Base-by-base conservation (phyloP, 1,140 invertebrate genomes). In the Drosophila nigromelanica region DNA sequence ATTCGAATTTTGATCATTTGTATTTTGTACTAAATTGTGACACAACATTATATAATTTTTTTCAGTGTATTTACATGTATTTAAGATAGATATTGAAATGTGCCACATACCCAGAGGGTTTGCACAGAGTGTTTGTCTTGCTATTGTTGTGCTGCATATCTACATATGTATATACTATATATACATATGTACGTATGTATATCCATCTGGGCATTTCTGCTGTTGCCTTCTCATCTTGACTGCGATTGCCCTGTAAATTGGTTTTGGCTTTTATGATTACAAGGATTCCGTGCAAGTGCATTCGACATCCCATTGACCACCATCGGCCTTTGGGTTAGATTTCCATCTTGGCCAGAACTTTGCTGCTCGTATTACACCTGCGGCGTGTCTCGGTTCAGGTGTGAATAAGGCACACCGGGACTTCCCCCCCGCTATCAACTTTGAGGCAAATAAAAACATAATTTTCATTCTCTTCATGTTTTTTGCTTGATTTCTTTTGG, bases 401-500 rank as follows among this genome's bases (percentile, higher is more conserved):
- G 58, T 60, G 30, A 60, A 60, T 18, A 8, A 24, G 14, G 27
- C 58, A 10, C 15, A 5, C 24, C 15, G 50, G 79, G 70, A 82
- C 78, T 81, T 81, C 78, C 1, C 35, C 35, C 47, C 30, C 58
- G 43, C 52, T 62, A 30, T 42, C 33, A 56, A 76, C 76, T 73
- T 76, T 76, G 47, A 4, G 40, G 35, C 24, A 37, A 70, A 30
- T 40, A 43, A 37, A 42, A 63, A 39, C 35, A 24, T 18, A 5
- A 10, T 61, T 52, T 55, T 35, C 47, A 39, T 11, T 18, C 33
- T 43, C 18, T 18, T 30, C 54, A n/a, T 43, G 33, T 58, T 64
- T 85, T 77, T 43, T 68, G 24, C 3, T 71, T 75, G 61, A 78
- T 70, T 74, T 69, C 51, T 87, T 86, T 72, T 78, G 69, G 60